phyloP scores from a whole-genome alignment of 2,113 vertebrate species.

The Furnarius figulus region DNA sequence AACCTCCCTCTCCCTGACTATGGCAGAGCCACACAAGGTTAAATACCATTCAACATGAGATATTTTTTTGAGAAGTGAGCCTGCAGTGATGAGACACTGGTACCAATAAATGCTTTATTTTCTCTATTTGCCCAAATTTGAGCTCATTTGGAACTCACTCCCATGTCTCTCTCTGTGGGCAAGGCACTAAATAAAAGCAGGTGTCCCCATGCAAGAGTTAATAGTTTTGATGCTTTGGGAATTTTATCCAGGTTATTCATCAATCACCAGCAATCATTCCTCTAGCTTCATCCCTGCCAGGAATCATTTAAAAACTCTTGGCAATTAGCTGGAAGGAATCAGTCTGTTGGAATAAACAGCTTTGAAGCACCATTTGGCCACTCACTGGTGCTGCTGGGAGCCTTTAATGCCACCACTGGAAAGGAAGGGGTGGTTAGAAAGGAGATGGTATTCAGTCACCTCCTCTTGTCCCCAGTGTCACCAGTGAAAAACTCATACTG shows the following conservation, averaged over 20 bases:
- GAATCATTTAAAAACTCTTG: neutral
- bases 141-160: neutral
- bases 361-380: neutral
- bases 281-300: neutral
- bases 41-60: neutral
- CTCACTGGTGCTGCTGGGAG: neutral
- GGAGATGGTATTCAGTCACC: neutral
- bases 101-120: neutral
- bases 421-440: neutral
- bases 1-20: neutral
- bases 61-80: neutral
- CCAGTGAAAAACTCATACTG: neutral
- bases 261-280: constrained; percentile 16
- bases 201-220: neutral
- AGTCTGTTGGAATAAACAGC: neutral
- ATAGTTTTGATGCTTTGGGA: neutral
- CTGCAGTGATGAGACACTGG: neutral
- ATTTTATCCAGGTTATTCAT: constrained; percentile 30
- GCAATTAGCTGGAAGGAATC: constrained; percentile 31
- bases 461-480: neutral
- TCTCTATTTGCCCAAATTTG: neutral
- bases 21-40: neutral
- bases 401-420: neutral
- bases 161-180: neutral
- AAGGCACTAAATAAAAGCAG: neutral